Conservation (phyloP, 1,140 invertebrate genomes). For the Atta cephalotes region DNA sequence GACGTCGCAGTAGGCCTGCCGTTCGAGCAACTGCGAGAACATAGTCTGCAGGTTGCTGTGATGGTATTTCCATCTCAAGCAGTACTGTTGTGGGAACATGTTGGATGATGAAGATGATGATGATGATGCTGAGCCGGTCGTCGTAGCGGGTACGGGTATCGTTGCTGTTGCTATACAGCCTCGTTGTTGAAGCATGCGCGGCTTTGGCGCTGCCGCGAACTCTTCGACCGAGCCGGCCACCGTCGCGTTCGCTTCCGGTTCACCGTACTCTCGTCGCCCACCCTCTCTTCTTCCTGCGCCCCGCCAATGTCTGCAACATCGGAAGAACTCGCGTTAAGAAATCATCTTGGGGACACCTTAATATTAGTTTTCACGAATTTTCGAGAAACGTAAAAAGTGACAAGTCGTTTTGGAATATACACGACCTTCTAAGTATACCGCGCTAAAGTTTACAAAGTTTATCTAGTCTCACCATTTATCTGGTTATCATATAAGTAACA, state of each 20-base stretch:
- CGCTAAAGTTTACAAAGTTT: neutral
- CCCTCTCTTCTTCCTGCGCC: slow-evolving; percentile 38
- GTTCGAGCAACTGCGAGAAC: slow-evolving; percentile 94
- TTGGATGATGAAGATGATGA: slow-evolving; percentile 61
- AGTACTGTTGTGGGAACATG: slow-evolving; percentile 95
- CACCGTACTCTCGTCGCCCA: slow-evolving; percentile 66
- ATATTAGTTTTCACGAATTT: slow-evolving; percentile 6
- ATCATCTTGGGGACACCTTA: neutral
- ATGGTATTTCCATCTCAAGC: slow-evolving; percentile 96
- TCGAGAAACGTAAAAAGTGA: neutral
- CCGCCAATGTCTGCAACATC: slow-evolving; percentile 63
- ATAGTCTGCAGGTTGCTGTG: slow-evolving; percentile 95
- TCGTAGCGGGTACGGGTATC: slow-evolving; percentile 70
- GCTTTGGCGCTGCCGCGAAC: slow-evolving; percentile 75
- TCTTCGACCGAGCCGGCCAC: slow-evolving; percentile 73
- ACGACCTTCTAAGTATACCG: neutral
- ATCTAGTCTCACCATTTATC: neutral
- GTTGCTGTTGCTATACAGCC: slow-evolving; percentile 72
- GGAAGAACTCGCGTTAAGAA: slow-evolving; percentile 7
- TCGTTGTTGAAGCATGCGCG: slow-evolving; percentile 84
- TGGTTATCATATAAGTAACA: neutral
- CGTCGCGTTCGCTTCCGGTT: slow-evolving; percentile 75
- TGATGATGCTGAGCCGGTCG: slow-evolving; percentile 29
- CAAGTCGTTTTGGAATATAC: neutral
- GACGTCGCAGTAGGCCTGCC: slow-evolving; percentile 96